A percentile compares a stretch with the other conserved stretches of the same genome.
phyloP scores from a whole-genome alignment of 2,888 invertebrate genomes.

The Geotrupes spiniger region DNA sequence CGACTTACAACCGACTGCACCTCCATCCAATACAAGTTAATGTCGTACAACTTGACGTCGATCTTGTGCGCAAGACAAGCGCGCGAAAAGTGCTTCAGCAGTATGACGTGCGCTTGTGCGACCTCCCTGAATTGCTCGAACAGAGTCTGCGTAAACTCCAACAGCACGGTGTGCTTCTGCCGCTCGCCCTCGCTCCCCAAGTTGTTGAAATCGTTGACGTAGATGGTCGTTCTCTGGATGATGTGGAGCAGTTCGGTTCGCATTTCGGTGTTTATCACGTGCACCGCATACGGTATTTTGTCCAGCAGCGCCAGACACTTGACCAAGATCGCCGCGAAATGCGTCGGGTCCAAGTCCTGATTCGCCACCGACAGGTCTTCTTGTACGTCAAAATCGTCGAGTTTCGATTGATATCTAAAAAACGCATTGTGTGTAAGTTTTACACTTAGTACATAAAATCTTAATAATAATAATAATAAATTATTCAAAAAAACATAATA shows the following conservation, averaged over 20 bases:
- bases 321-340: slow-evolving; percentile 76
- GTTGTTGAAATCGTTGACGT: slow-evolving; percentile 63
- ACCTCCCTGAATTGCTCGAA: slow-evolving; percentile 82
- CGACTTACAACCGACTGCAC: slow-evolving; percentile 84
- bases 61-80: slow-evolving; percentile 59
- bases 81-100: slow-evolving; percentile 62
- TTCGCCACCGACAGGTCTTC: slow-evolving; percentile 60
- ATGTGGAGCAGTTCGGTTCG: slow-evolving; percentile 78
- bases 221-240: slow-evolving; percentile 75
- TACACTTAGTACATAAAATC: not conserved
- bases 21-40: slow-evolving; percentile 84
- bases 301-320: slow-evolving; percentile 82
- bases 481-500: not conserved
- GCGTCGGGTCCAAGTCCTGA: slow-evolving; percentile 61
- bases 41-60: slow-evolving; percentile 61
- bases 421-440: no score
- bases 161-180: slow-evolving; percentile 49
- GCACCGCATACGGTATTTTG: slow-evolving; percentile 81
- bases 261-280: slow-evolving; percentile 81
- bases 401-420: slow-evolving; percentile 37
- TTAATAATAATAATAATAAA: slow-evolving; percentile 1
- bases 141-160: slow-evolving; percentile 69
- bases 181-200: slow-evolving; percentile 41
- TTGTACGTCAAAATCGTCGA: slow-evolving; percentile 50
- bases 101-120: slow-evolving; percentile 69